Evolutionary conservation across 2,797 vertebrate species (phyloP), one percentile per base, ranked within the genome.

Genomic region (Pitangus sulphuratus): DNA sequence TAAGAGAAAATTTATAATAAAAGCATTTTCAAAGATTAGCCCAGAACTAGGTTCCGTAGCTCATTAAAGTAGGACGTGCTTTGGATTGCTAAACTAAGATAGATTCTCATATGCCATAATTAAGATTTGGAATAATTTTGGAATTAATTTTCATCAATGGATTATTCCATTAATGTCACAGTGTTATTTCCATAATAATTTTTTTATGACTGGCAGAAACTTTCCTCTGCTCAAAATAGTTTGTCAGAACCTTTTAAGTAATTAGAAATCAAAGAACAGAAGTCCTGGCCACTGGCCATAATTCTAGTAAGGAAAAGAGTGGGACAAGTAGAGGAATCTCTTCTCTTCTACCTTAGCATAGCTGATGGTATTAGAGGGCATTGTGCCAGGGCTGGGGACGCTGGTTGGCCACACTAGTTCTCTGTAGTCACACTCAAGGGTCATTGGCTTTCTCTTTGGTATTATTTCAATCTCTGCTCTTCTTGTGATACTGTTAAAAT

Each of bases 201-300:
- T 74, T 78, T 85, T 6, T 84, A 31, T 78, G 75, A 13, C 70
- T 95, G 51, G 25, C 62, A 79, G 66, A 78, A 81, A 70, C 30
- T 72, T 88, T 70, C 22, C 21, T 30, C n/a, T 88, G n/a, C 51
- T 81, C 16, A 24, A 66, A 76, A 88, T 37, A 39, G 22, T 78
- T 91, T 77, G 31, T 84, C 28, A 62, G 53, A 78, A 70, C 5
- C 5, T 58, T 40, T 80, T 78, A 44, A 66, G 26, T 76, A 77
- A 62, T 62, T 75, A 66, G 30, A 79, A 88, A 61, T 71, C 16
- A 24, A 81, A 91, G 54, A 82, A 65, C 15, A 28, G 4, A 79
- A 61, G 30, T 66, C 37, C 14, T 85, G 50, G 28, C n/a, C 28
- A 12, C 6, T 37, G 24, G 8, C 22, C 7, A 1, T 66, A 54